Base-by-base conservation (phyloP, 2,888 invertebrate species). In the Nomada flava region DNA sequence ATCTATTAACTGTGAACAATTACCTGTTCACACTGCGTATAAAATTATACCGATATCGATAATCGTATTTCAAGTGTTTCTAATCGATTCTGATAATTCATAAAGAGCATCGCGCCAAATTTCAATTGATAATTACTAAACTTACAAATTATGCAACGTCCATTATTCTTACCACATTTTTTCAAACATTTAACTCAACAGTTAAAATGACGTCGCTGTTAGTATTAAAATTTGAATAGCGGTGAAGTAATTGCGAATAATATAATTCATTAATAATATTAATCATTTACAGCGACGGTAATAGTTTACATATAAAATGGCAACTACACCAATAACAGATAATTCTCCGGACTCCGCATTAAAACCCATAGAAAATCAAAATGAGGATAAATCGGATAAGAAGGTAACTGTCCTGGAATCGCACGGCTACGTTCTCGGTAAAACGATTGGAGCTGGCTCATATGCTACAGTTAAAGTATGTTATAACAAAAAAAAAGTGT, bases 361-460 rank as follows among this genome's bases (percentile, higher is more conserved):
- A 55, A 80, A 63, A 68, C 13, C 20, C 4, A 52, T 57, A 1
- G 63, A 84, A 5, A 81, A 79, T 15, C 82, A 77, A 20, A 69
- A 88, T 55, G 85, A 81, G 11, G 86, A 88, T 15, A 81, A 86
- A 59, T 64, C 76, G 76, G 92, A 85, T 83, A 91, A 87, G 72
- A 94, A 90, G 89, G 91, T 95, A 86, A 96, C 96, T n/a, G 96
- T 97, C 64, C 95, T 97, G 52, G 97, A 97, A 94, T 95, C 96
- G 42, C 97, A 97, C 93, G 97, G 97, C 83, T 97, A 97, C 89
- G 95, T 95, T 71, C 94, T 97, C 74, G 97, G 97, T 23, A 96
- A 96, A 91, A 96, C 96, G 7, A 97, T 97, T 87, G 97, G 97
- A 7, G 95, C 96, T n/a, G 97, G 97, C 26, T 97, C 97, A 55